Conservation (phyloP, 2,888 invertebrate species). For the Lithophane leautieri region DNA sequence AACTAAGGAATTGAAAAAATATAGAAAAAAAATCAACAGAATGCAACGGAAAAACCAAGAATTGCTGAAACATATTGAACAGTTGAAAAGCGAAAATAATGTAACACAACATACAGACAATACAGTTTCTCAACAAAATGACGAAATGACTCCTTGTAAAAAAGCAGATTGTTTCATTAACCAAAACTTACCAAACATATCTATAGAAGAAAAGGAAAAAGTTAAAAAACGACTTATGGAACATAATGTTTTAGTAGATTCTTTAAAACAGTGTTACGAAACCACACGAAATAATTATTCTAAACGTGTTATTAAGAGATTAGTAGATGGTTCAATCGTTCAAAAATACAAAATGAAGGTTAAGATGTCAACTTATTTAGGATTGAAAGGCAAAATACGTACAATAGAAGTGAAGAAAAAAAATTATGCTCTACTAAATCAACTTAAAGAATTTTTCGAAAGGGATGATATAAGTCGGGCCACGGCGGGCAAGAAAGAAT, state of each 20-base stretch:
- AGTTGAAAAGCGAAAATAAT: not conserved
- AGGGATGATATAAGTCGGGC: not conserved
- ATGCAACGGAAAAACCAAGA: not conserved
- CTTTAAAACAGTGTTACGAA: not conserved
- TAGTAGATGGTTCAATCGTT: not conserved
- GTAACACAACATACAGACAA: no score
- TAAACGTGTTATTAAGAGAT: not conserved
- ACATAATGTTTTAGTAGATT: not conserved
- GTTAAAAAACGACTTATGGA: not conserved
- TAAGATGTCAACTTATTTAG: not conserved
- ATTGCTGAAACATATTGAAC: not conserved
- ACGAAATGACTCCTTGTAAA: not conserved
- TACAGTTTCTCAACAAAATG: no score
- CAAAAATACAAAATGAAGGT: not conserved
- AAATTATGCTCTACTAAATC: slow-evolving; percentile 1
- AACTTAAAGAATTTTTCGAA: slow-evolving; percentile 2
- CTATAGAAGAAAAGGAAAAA: not conserved
- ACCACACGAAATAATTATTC: not conserved
- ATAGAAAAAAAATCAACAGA: no score
- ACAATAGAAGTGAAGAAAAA: not conserved
- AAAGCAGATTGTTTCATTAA: not conserved
- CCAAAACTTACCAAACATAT: not conserved
- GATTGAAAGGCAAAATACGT: not conserved
- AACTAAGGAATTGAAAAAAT: no score
- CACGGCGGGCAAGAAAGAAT: not conserved